phyloP scores from a whole-genome alignment of 2,113 vertebrate genomes.

The Sinosuthora webbiana region DNA sequence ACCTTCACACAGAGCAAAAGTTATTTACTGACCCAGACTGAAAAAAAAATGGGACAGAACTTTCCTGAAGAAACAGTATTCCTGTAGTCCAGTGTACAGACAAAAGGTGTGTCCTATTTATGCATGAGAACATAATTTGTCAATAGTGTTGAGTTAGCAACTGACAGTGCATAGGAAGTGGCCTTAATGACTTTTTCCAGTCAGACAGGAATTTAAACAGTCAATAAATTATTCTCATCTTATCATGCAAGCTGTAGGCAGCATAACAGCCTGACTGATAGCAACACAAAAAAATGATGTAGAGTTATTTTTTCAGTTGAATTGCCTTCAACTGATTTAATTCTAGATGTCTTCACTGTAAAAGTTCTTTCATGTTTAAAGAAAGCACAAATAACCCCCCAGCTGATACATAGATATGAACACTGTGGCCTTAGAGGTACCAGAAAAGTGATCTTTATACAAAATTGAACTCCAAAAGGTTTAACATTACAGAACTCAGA shows the following conservation, averaged over 20 bases:
- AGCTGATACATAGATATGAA: not conserved
- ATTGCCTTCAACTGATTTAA: not conserved
- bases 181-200: not conserved
- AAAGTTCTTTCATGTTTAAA: not conserved
- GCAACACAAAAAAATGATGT: not conserved
- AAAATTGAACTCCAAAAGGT: not conserved
- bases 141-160: not conserved
- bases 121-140: not conserved
- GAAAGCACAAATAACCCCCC: not conserved
- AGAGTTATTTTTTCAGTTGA: not conserved
- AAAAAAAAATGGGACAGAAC: not conserved
- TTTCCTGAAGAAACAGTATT: not conserved
- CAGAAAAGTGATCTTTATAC: not conserved
- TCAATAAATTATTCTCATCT: not conserved
- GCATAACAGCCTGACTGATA: not conserved
- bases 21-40: not conserved
- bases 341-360: not conserved
- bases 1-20: not conserved
- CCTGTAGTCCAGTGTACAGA: rapidly evolving
- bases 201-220: not conserved
- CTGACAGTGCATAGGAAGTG: not conserved
- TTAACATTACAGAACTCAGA: not conserved
- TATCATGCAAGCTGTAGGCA: not conserved
- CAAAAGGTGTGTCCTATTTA: not conserved
- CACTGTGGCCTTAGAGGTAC: not conserved